Evolutionary conservation across 1,140 invertebrate species (phyloP), one percentile per base, ranked within the genome.

Genomic region (Medauroidea extradentata): DNA sequence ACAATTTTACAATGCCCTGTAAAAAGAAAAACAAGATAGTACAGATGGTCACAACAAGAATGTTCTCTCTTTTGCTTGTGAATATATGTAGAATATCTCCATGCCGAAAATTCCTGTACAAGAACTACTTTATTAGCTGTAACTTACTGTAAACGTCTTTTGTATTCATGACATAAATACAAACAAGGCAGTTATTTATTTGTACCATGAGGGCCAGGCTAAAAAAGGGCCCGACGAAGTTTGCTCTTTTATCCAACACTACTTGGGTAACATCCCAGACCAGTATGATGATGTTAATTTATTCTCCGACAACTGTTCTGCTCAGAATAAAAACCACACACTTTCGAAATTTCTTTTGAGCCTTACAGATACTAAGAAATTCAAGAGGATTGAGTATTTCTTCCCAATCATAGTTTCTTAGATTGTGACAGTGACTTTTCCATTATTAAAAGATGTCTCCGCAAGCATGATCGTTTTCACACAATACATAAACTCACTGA

Each of bases 51-150:
- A 60, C 23, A 57, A 62, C 34, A 53, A 54, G 53, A 49, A 61
- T 48, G 49, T 49, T 50, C 41, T 63, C 21, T 61, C 61, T 21
- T 53, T 71, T 24, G 50, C 53, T 59, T 69, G 71, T 59, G 72
- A 73, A 64, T 72, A 62, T 57, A 71, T 71, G 68, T 65, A 71
- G 57, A 73, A 71, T 62, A 42, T 73, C 19, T 60, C 59, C 23
- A 41, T 66, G 23, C 59, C 65, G n/a, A 61, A 56, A 44, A 61
- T 65, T 53, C 61, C 64, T 19, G 56, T 67, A 41, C 61, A 65
- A 23, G 62, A 66, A 61, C 34, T 53, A 19, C 65, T 67, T 54
- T 65, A 71, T 61, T 63, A 54, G 52, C 42, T 67, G 21, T 67
- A 73, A 48, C 63, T 72, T 23, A 69, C 61, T 54, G 54, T 70